Conservation (phyloP, 2,113 vertebrate species). For the Platysternon megacephalum region DNA sequence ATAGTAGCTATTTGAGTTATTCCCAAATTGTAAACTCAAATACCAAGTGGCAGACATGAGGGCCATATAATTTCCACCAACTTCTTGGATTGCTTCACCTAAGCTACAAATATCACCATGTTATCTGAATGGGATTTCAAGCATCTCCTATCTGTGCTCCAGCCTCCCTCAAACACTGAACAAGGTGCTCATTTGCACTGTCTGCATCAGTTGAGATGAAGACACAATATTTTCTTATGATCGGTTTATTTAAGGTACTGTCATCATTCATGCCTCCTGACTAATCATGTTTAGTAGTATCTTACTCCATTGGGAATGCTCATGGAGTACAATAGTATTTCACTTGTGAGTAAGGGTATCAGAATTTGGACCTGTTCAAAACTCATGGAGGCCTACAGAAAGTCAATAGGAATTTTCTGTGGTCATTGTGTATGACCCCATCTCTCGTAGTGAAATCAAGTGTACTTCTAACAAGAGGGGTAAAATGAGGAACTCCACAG, state of each 20-base stretch:
- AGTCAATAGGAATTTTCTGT: not conserved
- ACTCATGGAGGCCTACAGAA: not conserved
- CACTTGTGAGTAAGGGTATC: fast-evolving
- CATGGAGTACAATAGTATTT: not conserved
- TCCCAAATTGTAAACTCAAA: not conserved
- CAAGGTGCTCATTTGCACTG: not conserved
- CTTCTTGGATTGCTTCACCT: not conserved
- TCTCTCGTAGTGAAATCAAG: not conserved
- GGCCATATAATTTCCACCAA: not conserved
- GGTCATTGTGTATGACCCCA: not conserved
- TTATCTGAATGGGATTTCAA: not conserved
- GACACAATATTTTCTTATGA: not conserved
- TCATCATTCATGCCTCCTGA: not conserved
- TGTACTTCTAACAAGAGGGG: not conserved
- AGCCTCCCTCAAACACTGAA: not conserved
- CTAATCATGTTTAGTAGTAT: not conserved
- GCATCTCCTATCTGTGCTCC: not conserved
- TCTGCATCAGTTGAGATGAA: not conserved
- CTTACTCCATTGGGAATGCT: not conserved
- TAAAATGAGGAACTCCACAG: fast-evolving
- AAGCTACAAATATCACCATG: fast-evolving
- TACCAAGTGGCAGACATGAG: not conserved
- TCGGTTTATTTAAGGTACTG: not conserved
- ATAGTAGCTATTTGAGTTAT: not conserved
- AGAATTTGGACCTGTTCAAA: not conserved